Conservation (phyloP, 2,797 vertebrate species). For the Atherinosoma microstoma region DNA sequence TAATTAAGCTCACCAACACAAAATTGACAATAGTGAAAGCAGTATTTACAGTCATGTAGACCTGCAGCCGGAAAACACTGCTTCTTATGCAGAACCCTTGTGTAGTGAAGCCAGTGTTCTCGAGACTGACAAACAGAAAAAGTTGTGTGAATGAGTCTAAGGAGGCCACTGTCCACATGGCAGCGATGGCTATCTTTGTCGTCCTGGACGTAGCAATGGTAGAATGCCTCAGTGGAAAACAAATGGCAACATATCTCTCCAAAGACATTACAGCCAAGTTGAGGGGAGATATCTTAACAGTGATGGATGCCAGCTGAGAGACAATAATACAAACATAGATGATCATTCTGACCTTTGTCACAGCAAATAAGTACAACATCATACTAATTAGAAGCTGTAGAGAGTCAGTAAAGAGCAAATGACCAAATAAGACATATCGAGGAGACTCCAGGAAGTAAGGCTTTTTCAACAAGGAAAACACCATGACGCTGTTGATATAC, state of each 20-base stretch:
- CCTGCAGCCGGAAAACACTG: constrained; percentile 2
- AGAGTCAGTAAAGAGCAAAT: constrained; percentile 75
- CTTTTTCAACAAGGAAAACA: constrained; percentile 65
- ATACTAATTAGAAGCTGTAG: constrained; percentile 54
- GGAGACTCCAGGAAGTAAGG: constrained; percentile 61
- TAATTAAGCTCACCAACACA: constrained; percentile 43
- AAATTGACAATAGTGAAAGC: constrained; percentile 50
- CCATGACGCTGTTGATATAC: constrained; percentile 73
- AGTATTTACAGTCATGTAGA: constrained; percentile 28
- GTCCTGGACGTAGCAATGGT: constrained; percentile 34
- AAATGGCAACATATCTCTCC: constrained; percentile 72
- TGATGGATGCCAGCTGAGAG: constrained; percentile 9
- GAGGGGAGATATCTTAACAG: constrained; percentile 56
- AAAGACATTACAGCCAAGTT: constrained; percentile 73
- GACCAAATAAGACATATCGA: constrained; percentile 75
- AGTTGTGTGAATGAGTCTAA: constrained; percentile 42
- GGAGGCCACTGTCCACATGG: constrained; percentile 55
- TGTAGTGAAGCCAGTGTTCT: constrained; percentile 1
- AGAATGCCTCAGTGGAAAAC: constrained; percentile 68
- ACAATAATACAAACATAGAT: constrained; percentile 47
- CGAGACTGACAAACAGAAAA: constrained; percentile 34
- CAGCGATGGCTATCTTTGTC: constrained; percentile 29
- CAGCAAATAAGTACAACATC: constrained; percentile 58
- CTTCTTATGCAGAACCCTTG: constrained; percentile 15
- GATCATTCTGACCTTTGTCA: constrained; percentile 42